A percentile compares a stretch with the other conserved stretches of the same genome.
Conservation (phyloP, 1,140 invertebrate genomes). For the Caenorhabditis remanei region DNA sequence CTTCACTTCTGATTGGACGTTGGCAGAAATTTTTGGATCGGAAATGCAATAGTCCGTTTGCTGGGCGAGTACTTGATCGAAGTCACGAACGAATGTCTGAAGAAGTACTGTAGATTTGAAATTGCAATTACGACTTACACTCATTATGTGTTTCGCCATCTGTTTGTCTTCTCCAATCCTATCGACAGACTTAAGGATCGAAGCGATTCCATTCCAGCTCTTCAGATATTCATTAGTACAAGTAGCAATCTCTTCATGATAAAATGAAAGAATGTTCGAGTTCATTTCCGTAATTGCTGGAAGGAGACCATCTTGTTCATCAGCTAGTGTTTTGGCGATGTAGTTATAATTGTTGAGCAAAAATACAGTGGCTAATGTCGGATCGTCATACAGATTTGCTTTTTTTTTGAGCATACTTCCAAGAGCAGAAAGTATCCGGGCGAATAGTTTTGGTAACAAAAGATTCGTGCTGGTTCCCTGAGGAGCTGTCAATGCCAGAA, state of each 20-base stretch:
- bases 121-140: neutral
- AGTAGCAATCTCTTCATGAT: constrained; percentile 52
- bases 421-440: constrained; percentile 63
- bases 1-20: constrained; percentile 46
- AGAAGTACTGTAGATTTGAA: neutral
- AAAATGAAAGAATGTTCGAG: constrained; percentile 63
- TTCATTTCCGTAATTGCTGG: constrained; percentile 61
- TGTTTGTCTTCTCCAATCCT: constrained; percentile 56
- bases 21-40: constrained; percentile 45
- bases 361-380: constrained; percentile 58
- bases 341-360: constrained; percentile 66
- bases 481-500: constrained; percentile 52
- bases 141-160: constrained; percentile 45
- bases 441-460: constrained; percentile 56
- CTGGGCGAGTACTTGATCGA: constrained; percentile 49
- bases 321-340: constrained; percentile 62
- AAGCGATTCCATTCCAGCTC: constrained; percentile 56
- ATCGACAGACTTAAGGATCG: constrained; percentile 4
- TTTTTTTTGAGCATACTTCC: constrained; percentile 58
- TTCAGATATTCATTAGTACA: constrained; percentile 56
- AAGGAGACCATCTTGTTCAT: constrained; percentile 58
- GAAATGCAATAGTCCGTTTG: constrained; percentile 64
- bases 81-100: constrained; percentile 63
- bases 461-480: constrained; percentile 34
- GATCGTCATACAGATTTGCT: constrained; percentile 62